A percentile compares a stretch with the other conserved stretches of the same genome.
Conservation (phyloP, 2,888 invertebrate species). For the Patella pellucida region DNA sequence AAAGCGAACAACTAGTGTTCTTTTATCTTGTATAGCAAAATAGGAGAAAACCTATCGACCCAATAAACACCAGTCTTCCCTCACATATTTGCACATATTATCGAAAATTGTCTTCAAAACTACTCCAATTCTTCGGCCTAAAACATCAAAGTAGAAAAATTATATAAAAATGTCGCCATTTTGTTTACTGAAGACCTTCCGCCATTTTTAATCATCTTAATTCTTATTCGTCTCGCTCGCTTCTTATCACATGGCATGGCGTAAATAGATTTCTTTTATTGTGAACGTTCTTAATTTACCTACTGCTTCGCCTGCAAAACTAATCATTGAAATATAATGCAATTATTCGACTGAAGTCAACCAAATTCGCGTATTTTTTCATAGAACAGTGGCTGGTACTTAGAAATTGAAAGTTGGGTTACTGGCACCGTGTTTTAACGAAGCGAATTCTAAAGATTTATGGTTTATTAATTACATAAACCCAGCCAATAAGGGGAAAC, state of each 20-base stretch:
- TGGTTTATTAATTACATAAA: neutral
- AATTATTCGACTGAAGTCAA: neutral
- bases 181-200: neutral
- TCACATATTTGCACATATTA: conserved; percentile 1
- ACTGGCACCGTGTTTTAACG: neutral
- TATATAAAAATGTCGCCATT: neutral
- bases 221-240: neutral
- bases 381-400: neutral
- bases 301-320: neutral
- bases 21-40: conserved; percentile 8
- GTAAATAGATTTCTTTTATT: neutral
- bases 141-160: conserved; percentile 5
- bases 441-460: conserved; percentile 5
- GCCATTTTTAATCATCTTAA: conserved; percentile 10
- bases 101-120: conserved; percentile 9
- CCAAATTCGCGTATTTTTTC: neutral
- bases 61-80: neutral
- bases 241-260: neutral
- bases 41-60: neutral
- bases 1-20: neutral
- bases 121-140: neutral
- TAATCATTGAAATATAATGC: conserved; percentile 1
- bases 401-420: neutral
- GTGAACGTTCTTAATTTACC: neutral
- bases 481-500: no score